These are phyloP conservation scores for Hydrocynus forskahlii DNA, from an alignment of 2,797 vertebrate species.

Conservation along the genomic window DNA sequence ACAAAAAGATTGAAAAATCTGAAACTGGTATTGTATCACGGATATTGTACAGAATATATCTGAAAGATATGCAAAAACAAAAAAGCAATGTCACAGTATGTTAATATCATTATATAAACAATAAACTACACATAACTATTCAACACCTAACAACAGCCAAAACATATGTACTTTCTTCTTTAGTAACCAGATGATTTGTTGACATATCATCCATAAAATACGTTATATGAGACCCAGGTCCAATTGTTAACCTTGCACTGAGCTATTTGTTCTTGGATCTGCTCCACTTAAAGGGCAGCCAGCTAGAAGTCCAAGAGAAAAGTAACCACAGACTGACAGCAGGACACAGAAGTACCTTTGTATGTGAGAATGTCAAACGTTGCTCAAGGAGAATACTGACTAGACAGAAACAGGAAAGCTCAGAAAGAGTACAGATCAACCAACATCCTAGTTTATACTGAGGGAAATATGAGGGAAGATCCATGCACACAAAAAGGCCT, in stretches of 20 bases:
- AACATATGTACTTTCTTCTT: not conserved
- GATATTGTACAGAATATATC: not conserved
- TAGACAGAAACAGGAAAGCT: conserved; percentile 58
- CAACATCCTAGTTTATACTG: not conserved
- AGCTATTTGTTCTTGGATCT: conserved; percentile 30
- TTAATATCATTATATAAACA: not conserved
- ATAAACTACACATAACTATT: not conserved
- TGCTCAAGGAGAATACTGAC: conserved; percentile 61
- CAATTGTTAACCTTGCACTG: conserved; percentile 23
- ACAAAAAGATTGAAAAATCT: no score
- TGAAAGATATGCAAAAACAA: not conserved
- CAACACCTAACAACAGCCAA: no score
- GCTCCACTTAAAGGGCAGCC: conserved; percentile 44
- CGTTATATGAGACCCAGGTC: not conserved
- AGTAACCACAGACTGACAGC: conserved; percentile 28
- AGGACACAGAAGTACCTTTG: conserved; percentile 70
- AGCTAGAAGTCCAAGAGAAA: conserved; percentile 36
- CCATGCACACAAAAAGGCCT: not conserved
- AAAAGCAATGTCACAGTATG: not conserved
- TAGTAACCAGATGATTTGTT: conserved; percentile 11
- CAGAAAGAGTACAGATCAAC: conserved; percentile 24
- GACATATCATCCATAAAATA: conserved; percentile 22
- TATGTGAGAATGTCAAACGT: conserved; percentile 71
- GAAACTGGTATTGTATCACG: not conserved
- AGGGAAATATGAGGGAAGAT: not conserved